Conservation (phyloP, 2,113 vertebrate species). For the Heterocephalus glaber region DNA sequence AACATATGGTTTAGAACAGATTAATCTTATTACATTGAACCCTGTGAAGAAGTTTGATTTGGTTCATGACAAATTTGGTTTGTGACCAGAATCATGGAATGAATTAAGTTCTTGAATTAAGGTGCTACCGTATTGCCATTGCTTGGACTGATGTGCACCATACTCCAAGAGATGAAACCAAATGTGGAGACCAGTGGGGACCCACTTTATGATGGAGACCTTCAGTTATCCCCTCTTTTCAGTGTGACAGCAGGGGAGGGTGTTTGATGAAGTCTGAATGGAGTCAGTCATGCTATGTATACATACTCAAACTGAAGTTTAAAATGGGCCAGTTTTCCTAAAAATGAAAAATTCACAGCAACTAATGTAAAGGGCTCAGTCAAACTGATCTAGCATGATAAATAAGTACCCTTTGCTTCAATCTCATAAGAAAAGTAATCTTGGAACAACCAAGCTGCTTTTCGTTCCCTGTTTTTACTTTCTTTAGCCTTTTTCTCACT, state of each 20-base stretch:
- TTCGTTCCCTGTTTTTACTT: background rate
- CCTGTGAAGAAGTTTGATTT: background rate
- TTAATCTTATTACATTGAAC: background rate
- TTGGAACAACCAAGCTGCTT: background rate
- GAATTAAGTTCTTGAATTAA: background rate
- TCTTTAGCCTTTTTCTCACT: background rate
- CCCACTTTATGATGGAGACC: background rate
- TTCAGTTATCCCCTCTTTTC: background rate
- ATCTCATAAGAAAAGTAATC: background rate
- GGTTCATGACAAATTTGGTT: background rate
- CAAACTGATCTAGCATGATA: background rate
- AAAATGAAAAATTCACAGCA: background rate
- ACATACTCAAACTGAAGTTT: background rate
- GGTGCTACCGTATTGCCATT: background rate
- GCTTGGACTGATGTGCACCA: background rate
- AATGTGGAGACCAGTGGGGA: no score
- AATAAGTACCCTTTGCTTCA: background rate
- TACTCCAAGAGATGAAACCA: background rate
- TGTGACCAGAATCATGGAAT: background rate
- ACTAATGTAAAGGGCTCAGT: no score
- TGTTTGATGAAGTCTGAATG: background rate
- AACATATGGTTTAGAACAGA: background rate
- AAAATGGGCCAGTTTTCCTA: background rate
- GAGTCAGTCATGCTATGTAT: no score
- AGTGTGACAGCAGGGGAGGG: background rate